Conservation (phyloP, 2,113 vertebrate genomes). For the Nerophis ophidion region DNA sequence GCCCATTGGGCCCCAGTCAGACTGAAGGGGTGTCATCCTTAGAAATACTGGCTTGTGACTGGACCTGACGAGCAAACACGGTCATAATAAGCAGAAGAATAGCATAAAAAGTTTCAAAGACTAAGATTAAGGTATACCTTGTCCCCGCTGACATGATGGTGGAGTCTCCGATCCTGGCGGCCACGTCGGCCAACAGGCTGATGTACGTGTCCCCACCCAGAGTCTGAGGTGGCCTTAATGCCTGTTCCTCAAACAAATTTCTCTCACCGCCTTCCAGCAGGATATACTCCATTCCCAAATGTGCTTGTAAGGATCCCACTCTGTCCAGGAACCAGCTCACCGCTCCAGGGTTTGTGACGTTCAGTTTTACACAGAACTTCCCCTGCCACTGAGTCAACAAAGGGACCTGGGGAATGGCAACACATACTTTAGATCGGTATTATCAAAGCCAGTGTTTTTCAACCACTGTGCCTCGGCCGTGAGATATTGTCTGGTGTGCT, state of each 20-base stretch:
- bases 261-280: conserved; percentile 77
- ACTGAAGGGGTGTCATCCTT: conserved; percentile 73
- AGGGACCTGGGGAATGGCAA: conserved; percentile 63
- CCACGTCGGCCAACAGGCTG: conserved; percentile 63
- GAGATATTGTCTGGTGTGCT: no score
- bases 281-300: conserved; percentile 73
- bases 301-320: conserved; percentile 65
- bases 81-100: background rate
- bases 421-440: background rate
- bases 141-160: conserved; percentile 76
- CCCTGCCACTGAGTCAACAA: conserved; percentile 80
- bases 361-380: conserved; percentile 78
- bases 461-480: no score
- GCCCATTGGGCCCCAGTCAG: conserved; percentile 79
- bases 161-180: conserved; percentile 70
- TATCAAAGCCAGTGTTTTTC: background rate
- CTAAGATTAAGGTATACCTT: conserved; percentile 58
- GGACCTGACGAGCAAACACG: conserved; percentile 59
- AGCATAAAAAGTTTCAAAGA: background rate
- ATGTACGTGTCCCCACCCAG: conserved; percentile 71
- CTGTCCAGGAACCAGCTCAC: conserved; percentile 79
- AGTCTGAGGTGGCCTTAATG: conserved; percentile 49
- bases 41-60: conserved; percentile 79
- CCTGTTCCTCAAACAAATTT: conserved; percentile 73
- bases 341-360: conserved; percentile 75